phyloP scores from a whole-genome alignment of 2,113 vertebrate genomes.

The Tetrao urogallus region DNA sequence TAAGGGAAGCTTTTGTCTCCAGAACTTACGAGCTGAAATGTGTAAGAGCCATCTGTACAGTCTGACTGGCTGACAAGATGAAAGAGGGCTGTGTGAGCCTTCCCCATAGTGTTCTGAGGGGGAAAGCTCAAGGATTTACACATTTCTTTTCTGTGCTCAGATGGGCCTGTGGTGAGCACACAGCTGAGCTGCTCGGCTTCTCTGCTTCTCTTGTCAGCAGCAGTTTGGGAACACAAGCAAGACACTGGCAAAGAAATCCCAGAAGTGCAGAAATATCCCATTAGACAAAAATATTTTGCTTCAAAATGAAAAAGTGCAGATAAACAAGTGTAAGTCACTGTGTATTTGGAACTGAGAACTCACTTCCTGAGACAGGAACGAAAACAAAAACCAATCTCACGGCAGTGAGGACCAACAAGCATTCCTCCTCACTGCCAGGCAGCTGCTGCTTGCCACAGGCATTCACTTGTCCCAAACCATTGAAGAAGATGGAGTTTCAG shows the following conservation, averaged over 20 bases:
- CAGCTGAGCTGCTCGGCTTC: conserved; percentile 43
- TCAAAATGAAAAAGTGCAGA: not conserved
- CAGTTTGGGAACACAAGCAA: not conserved
- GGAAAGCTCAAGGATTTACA: not conserved
- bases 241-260: conserved; percentile 32
- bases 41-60: not conserved
- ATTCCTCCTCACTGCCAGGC: conserved; percentile 8
- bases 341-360: not conserved
- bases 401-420: not conserved
- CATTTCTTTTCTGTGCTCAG: not conserved
- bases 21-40: not conserved
- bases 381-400: not conserved
- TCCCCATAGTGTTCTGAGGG: not conserved
- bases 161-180: not conserved
- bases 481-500: conserved; percentile 17
- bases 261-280: conserved; percentile 33
- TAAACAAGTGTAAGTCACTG: not conserved
- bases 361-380: not conserved
- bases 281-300: not conserved
- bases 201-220: conserved; percentile 13
- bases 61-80: conserved; percentile 1
- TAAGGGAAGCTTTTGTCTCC: not conserved
- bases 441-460: not conserved
- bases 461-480: conserved; percentile 31
- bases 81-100: not conserved